phyloP scores from a whole-genome alignment of 2,113 vertebrate genomes.

The Marmota flaviventris region DNA sequence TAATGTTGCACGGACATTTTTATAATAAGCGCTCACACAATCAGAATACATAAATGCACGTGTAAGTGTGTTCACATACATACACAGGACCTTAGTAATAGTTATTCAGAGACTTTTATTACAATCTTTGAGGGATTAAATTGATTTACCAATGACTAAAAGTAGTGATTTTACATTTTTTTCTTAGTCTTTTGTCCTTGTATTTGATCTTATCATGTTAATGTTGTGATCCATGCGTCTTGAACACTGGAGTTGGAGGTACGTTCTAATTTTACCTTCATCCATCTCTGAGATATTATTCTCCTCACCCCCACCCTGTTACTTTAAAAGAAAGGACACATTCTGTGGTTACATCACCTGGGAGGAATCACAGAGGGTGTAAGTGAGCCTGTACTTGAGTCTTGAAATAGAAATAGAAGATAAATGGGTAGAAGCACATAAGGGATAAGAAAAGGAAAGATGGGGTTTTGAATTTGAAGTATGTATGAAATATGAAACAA shows the following conservation, averaged over 20 bases:
- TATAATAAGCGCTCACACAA: background rate
- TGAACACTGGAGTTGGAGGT: background rate
- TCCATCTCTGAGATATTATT: background rate
- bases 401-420: background rate
- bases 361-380: background rate
- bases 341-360: background rate
- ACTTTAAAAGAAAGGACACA: slow-evolving; percentile 24
- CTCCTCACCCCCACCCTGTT: background rate
- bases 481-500: background rate
- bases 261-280: slow-evolving; percentile 18
- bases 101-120: background rate
- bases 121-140: background rate
- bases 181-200: background rate
- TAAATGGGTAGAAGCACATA: background rate
- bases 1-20: background rate
- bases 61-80: background rate
- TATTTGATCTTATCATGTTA: background rate
- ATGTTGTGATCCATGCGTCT: background rate
- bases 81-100: background rate
- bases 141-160: background rate
- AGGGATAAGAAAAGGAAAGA: background rate
- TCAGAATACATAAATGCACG: background rate
- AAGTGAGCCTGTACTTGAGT: background rate
- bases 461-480: background rate
- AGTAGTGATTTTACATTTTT: background rate